These are phyloP conservation scores for Mayetiola destructor DNA, from an alignment of 2,888 invertebrate species.

Conservation along the genomic window DNA sequence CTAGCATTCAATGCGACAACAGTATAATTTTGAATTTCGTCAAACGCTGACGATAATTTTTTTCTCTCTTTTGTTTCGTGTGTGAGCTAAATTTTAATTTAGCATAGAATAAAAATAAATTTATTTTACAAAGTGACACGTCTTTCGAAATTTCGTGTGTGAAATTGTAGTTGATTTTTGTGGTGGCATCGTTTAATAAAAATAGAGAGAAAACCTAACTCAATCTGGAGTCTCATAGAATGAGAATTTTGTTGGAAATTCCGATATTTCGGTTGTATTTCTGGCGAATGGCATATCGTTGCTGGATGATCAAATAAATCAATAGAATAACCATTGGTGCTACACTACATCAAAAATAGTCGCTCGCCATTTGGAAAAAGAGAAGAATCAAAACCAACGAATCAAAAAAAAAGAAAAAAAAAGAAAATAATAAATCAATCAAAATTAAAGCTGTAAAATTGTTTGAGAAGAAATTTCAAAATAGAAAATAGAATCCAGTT, in stretches of 20 bases:
- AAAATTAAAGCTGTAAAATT: not conserved
- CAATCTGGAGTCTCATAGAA: not conserved
- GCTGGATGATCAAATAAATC: constrained; percentile 9
- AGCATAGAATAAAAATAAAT: not conserved
- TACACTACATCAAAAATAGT: not conserved
- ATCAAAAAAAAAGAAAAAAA: too few species aligned
- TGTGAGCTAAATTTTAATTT: not conserved
- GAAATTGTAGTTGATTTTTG: not conserved
- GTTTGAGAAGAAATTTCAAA: not conserved
- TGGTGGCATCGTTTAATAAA: not conserved
- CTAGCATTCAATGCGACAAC: not conserved
- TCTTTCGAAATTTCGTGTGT: not conserved
- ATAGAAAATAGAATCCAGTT: too few species aligned
- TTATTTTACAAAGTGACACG: not conserved
- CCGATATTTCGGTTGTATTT: not conserved
- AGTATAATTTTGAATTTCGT: too few species aligned
- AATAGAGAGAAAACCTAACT: not conserved
- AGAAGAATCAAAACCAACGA: too few species aligned
- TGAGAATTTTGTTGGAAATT: not conserved
- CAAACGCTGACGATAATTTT: too few species aligned
- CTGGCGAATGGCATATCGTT: not conserved
- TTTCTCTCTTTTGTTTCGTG: not conserved
- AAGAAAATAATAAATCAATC: too few species aligned
- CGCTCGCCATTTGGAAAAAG: not conserved
- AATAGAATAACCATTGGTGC: not conserved